Evolutionary conservation across 2,888 invertebrate species (phyloP).

Genomic region (Heliconius sara): DNA sequence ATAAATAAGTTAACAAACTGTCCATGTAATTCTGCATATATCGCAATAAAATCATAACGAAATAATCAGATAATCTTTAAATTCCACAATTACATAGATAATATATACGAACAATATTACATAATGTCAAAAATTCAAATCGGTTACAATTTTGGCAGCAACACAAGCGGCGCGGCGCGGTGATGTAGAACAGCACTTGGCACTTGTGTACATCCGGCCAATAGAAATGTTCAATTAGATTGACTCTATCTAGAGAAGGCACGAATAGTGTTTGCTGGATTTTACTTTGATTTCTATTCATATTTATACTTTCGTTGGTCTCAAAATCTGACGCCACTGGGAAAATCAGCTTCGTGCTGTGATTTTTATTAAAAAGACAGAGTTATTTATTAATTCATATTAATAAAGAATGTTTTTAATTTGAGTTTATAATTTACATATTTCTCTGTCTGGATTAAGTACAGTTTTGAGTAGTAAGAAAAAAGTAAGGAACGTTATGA

Average conservation of each 20-base stretch:
- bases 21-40: too few species aligned
- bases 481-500: too few species aligned
- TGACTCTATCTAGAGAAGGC: conserved; percentile 18
- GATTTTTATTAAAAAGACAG: too few species aligned
- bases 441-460: too few species aligned
- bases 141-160: conserved; percentile 41
- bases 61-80: not conserved
- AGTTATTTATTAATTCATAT: too few species aligned
- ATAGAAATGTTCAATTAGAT: conserved; percentile 33
- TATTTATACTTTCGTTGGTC: not conserved
- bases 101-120: not conserved
- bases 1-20: too few species aligned
- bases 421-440: too few species aligned
- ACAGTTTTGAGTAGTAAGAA: too few species aligned
- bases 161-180: conserved; percentile 36
- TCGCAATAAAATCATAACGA: too few species aligned
- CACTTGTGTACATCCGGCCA: conserved; percentile 22
- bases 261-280: not conserved
- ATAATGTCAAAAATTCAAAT: conserved; percentile 30
- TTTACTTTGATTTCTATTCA: not conserved
- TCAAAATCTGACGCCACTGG: too few species aligned
- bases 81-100: not conserved
- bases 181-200: conserved; percentile 26
- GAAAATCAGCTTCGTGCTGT: too few species aligned
- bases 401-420: too few species aligned